Evolutionary conservation across 2,113 vertebrate genomes (phyloP).

Genomic region (Columbina picui): DNA sequence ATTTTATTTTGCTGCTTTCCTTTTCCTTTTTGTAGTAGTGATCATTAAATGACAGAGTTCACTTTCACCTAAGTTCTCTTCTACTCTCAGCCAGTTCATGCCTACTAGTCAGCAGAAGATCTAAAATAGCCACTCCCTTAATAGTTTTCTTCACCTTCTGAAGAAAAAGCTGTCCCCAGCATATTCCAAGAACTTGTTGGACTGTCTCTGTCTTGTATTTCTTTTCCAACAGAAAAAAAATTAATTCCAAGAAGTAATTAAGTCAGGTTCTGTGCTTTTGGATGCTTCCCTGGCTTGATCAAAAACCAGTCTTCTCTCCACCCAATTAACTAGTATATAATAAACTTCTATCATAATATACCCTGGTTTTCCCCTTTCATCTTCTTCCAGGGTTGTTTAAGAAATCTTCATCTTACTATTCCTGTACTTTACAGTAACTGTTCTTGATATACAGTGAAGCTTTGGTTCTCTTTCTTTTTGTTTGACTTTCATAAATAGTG

Average conservation of each 20-base stretch:
- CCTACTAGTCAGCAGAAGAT: constrained; percentile 59
- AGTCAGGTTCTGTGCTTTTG: constrained; percentile 22
- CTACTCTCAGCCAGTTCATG: background rate
- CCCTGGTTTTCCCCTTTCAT: constrained; percentile 20
- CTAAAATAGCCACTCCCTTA: constrained; percentile 70
- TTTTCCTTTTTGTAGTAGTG: background rate
- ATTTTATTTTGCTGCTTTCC: background rate
- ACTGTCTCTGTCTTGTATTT: constrained; percentile 53
- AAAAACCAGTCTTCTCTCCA: constrained; percentile 25
- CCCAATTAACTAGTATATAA: constrained; percentile 16
- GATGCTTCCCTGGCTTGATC: constrained; percentile 32
- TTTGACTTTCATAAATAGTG: background rate
- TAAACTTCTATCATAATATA: constrained; percentile 24
- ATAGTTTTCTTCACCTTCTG: constrained; percentile 52
- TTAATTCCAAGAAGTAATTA: constrained; percentile 59
- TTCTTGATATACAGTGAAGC: background rate
- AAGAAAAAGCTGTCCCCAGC: constrained; percentile 69
- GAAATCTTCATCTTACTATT: background rate
- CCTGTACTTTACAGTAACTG: background rate
- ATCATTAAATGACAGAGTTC: background rate
- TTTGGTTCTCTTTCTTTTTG: background rate
- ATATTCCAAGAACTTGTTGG: constrained; percentile 69
- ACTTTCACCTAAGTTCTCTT: constrained; percentile 30
- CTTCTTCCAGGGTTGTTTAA: constrained; percentile 22
- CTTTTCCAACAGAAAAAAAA: constrained; percentile 31